Evolutionary conservation across 2,797 vertebrate genomes (phyloP), one percentile per base, ranked within the genome.

Genomic region (Varecia variegata): DNA sequence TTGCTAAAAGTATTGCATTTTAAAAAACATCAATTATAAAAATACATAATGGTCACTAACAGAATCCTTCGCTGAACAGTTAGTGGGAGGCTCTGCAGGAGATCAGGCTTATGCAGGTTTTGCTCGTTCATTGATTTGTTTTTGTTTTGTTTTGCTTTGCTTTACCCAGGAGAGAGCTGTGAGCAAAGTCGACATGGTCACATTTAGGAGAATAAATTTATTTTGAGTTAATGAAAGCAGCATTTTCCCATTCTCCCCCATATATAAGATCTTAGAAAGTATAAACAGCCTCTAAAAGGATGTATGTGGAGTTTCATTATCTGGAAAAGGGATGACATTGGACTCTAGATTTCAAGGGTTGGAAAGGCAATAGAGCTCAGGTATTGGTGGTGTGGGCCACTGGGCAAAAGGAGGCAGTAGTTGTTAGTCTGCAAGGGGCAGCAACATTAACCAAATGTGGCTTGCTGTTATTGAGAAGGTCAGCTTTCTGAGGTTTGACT

Each of bases 71-170:
- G 77, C 23, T 43, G 27, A 86, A 54, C 30, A 45, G 65, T 60
- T 81, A 74, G 20, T 82, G 38, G 23, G n/a, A 67, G 15, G 4
- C 40, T 54, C 27, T 50, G 20, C 3, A 20, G 43, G 45, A 92
- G 25, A 58, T 4, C 32, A 56, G 12, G 32, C 21, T 88, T 43
- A 32, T 45, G 4, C 30, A 79, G 45, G 15, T 67, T 95, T 89
- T 87, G 9, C 80, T 91, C 60, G 10, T 76, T 83, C 50, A 81
- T 84, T 81, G 87, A 90, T 93, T 92, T 87, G 18, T 32, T 92
- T 95, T 58, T 91, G 32, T 90, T 97, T 74, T 82, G 35, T 76
- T 90, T 90, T 93, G n/a, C 32, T 93, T 97, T 87, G 58, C 58
- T 90, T 94, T 92, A 50, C 23, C 30, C n/a, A 56, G 58, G 30